Evolutionary conservation across 2,113 vertebrate genomes (phyloP).

Genomic region (Sapajus apella): DNA sequence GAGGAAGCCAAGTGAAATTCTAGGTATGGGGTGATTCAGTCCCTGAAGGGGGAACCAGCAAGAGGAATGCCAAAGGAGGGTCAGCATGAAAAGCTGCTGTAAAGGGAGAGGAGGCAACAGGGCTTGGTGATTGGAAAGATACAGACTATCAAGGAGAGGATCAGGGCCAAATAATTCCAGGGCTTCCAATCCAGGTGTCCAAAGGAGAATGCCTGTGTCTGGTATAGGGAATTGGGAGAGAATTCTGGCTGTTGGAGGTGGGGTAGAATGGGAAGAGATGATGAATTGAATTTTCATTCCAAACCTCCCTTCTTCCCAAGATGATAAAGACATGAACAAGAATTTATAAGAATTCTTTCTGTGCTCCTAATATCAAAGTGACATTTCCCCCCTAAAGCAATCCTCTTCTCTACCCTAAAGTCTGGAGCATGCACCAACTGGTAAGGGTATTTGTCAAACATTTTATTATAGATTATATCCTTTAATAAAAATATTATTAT

Average conservation of each 20-base stretch:
- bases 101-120: not conserved
- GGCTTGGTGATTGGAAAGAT: not conserved
- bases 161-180: not conserved
- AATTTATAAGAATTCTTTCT: not conserved
- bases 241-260: not conserved
- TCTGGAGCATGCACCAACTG: not conserved
- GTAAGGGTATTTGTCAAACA: slow-evolving; percentile 8
- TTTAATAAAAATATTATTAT: not conserved
- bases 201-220: not conserved
- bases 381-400: not conserved
- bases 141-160: not conserved
- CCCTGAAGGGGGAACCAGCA: not conserved
- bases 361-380: not conserved
- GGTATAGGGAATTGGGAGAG: not conserved
- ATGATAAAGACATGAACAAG: not conserved
- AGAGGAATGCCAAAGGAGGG: not conserved
- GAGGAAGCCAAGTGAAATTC: not conserved
- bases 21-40: not conserved
- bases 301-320: not conserved
- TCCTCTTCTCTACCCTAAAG: not conserved
- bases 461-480: slow-evolving; percentile 1
- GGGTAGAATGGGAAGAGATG: not conserved
- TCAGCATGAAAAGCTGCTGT: not conserved
- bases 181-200: not conserved
- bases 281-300: not conserved